These are phyloP conservation scores for Acanthopagrus latus DNA, from an alignment of 2,797 vertebrate genomes.

Conservation along the genomic window DNA sequence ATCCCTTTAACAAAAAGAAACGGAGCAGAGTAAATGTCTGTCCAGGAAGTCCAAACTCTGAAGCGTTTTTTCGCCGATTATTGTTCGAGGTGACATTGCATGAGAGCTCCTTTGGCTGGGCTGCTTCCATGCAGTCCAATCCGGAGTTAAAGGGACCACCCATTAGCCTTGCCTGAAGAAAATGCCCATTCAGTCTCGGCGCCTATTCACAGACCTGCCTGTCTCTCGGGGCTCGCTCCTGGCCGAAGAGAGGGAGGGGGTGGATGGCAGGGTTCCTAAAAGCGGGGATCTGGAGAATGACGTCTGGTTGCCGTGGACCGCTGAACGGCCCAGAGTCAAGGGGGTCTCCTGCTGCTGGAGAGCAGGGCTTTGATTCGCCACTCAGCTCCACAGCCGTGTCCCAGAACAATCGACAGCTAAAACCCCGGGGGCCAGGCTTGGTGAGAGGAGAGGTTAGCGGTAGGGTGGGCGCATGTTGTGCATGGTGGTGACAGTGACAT, in stretches of 20 bases:
- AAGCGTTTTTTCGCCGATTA: conserved; percentile 77
- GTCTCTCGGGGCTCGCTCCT: conserved; percentile 68
- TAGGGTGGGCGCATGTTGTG: conserved; percentile 71
- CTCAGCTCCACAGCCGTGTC: conserved; percentile 63
- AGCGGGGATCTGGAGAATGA: conserved; percentile 58
- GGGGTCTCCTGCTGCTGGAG: conserved; percentile 70
- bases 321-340: conserved; percentile 61
- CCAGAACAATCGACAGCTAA: conserved; percentile 67
- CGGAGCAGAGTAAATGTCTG: conserved; percentile 70
- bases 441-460: conserved; percentile 73
- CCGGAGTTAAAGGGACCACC: conserved; percentile 82
- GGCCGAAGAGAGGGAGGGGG: conserved; percentile 49
- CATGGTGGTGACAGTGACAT: conserved; percentile 75
- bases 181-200: conserved; percentile 79
- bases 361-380: conserved; percentile 72
- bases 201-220: conserved; percentile 81
- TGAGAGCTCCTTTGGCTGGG: conserved; percentile 78
- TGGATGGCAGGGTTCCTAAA: conserved; percentile 53
- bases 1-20: conserved; percentile 69
- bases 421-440: conserved; percentile 66
- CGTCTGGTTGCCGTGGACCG: conserved; percentile 60
- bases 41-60: conserved; percentile 78
- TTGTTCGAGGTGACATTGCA: conserved; percentile 85
- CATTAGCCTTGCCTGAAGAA: conserved; percentile 78
- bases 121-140: conserved; percentile 73